phyloP scores from a whole-genome alignment of 2,888 invertebrate genomes.

The Trichopoda pennipes region DNA sequence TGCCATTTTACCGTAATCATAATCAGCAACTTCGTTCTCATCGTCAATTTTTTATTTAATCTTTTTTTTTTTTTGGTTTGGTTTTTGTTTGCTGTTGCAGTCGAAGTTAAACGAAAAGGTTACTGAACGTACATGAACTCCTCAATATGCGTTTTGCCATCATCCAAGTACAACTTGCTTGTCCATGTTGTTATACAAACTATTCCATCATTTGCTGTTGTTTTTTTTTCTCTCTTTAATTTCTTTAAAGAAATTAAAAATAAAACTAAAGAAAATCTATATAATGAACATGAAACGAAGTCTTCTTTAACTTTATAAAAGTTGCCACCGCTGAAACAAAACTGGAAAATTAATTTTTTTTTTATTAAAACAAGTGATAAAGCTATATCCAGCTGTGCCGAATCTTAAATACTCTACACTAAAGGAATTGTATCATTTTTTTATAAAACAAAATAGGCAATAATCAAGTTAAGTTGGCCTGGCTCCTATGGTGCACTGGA shows the following conservation, averaged over 20 bases:
- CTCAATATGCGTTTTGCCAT: slow-evolving; percentile 39
- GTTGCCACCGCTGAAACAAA: slow-evolving; percentile 37
- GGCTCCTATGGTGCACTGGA: too few relatives aligned
- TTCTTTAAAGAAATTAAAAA: slow-evolving; percentile 7
- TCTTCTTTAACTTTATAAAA: slow-evolving; percentile 29
- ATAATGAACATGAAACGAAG: slow-evolving; percentile 45
- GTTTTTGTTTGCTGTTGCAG: neutral
- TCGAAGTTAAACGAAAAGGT: slow-evolving; percentile 56
- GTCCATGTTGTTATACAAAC: slow-evolving; percentile 35
- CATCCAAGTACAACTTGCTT: slow-evolving; percentile 27
- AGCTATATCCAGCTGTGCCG: too few relatives aligned
- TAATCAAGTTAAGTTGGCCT: too few relatives aligned
- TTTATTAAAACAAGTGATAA: too few relatives aligned
- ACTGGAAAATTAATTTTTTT: slow-evolving; percentile 59
- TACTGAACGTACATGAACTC: slow-evolving; percentile 71
- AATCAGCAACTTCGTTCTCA: slow-evolving; percentile 6
- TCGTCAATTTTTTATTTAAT: neutral
- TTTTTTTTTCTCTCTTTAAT: slow-evolving; percentile 28
- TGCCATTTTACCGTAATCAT: slow-evolving; percentile 42
- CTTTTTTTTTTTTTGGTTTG: neutral
- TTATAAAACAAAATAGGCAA: too few relatives aligned
- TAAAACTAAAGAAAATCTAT: slow-evolving; percentile 48
- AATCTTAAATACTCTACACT: too few relatives aligned
- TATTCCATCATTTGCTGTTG: slow-evolving; percentile 46
- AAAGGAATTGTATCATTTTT: too few relatives aligned